Base-by-base conservation (phyloP, 2,888 invertebrate genomes). In the Rotaria macrura region DNA sequence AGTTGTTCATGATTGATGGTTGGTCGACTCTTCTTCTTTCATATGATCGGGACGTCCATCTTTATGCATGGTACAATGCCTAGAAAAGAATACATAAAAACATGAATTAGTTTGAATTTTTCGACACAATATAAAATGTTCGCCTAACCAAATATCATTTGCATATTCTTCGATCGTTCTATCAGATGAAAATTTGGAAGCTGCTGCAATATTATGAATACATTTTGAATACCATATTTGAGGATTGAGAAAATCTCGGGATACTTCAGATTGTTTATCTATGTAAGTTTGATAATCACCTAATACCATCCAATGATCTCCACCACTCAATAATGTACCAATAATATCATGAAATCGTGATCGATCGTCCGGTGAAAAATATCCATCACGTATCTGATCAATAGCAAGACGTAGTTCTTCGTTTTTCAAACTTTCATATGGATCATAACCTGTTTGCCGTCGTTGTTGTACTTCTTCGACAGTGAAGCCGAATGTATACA, bases 281-380 rank as follows among this genome's bases (percentile, higher is more conserved):
- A 99, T 94, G 92, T 98, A 99, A 9, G 94, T 94, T 88, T 96
- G 96, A 90, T 93, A 99, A 92, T 99, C 99, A 84, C 99, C 99
- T 89, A 97, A 93, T 88, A 95, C 93, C 90, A 93, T 94, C 93
- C 97, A 99, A 91, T 93, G 93, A 92, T 99, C 99, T 92, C 96
- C 95, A 43, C 14, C 38, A 57, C 65, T 94, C 89, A 97, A 92
- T 87, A 99, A 92, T 89, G 95, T 94, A 90, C 98, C 96, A 84
- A 94, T 94, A 88, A 99, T 91, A 92, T 96, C 95, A 89, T 94
- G 93, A 93, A 97, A 98, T 89, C 95, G 94, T 89, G 94, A 94
- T 47, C 96, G 95, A 91, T 96, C 95, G 88, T 94, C 94, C 29
- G 97, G 96, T 87, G 95, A 92, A 93, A 97, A 99, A 93, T 95